Evolutionary conservation across 2,113 vertebrate species (phyloP).

Genomic region (Merops nubicus): DNA sequence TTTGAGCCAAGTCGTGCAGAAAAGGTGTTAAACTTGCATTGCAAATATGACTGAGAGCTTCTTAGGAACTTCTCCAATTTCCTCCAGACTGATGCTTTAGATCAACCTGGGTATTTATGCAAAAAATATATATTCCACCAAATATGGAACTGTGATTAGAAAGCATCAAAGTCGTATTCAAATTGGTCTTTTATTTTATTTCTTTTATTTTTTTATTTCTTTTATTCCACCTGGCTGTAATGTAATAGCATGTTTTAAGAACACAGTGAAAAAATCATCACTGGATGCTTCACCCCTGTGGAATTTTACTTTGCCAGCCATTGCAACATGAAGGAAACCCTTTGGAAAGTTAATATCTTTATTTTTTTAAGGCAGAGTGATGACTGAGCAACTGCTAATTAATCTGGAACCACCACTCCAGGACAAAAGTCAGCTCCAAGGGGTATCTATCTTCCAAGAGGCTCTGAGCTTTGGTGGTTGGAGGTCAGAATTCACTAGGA

Average conservation of each 20-base stretch:
- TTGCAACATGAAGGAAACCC: no score
- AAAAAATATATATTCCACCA: neutral
- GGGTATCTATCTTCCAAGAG: neutral
- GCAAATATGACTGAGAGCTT: neutral
- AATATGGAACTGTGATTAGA: neutral
- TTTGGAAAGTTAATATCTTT: no score
- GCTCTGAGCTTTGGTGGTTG: accelerated
- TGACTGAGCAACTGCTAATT: no score
- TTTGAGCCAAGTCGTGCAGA: neutral
- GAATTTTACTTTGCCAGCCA: no score
- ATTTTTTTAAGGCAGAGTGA: no score
- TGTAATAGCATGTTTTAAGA: no score
- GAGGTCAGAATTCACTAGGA: neutral
- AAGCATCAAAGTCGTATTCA: neutral
- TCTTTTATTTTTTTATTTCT: no score
- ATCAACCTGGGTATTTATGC: neutral
- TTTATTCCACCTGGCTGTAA: no score
- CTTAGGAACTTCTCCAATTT: neutral
- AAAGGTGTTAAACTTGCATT: constrained; percentile 1
- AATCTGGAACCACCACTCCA: neutral
- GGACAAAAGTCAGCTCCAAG: neutral
- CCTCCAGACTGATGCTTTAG: neutral
- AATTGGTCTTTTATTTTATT: neutral
- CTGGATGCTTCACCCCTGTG: neutral
- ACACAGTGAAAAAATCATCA: neutral